Evolutionary conservation across 2,113 vertebrate genomes (phyloP).

Genomic region (Ceyx margarethae): DNA sequence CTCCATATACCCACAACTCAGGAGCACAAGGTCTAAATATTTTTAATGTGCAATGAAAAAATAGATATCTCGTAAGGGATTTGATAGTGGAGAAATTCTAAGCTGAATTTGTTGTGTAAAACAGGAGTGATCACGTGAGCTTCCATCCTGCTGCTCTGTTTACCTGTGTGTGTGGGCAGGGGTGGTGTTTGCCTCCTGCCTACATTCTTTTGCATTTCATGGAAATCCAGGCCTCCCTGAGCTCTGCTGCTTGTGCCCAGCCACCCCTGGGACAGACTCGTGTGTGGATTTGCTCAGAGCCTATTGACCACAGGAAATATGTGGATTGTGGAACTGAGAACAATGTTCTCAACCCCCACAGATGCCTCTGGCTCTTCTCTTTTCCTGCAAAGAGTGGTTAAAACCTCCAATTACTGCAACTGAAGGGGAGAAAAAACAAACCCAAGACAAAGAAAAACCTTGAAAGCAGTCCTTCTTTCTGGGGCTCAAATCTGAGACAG

Average conservation of each 20-base stretch:
- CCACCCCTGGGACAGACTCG: background rate
- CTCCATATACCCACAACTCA: background rate
- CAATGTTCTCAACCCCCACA: background rate
- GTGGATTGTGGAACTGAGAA: background rate
- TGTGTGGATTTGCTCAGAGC: background rate
- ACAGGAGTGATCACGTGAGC: background rate
- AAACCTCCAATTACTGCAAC: background rate
- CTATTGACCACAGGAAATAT: accelerated
- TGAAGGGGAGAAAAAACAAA: too few relatives aligned
- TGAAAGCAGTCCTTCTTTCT: background rate
- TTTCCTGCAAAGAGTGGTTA: background rate
- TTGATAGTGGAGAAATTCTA: background rate
- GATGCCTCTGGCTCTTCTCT: background rate
- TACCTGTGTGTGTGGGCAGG: background rate
- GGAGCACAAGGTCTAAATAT: background rate
- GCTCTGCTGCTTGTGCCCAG: background rate
- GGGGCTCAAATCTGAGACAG: background rate
- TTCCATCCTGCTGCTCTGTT: background rate
- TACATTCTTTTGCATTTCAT: background rate
- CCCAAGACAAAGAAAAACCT: background rate
- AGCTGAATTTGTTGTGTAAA: background rate
- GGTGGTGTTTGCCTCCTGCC: background rate
- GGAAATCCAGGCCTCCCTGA: background rate
- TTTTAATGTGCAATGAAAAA: background rate
- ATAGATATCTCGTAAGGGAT: background rate